Percentiles rank a stretch among this genome's conserved stretches.
Conservation (phyloP, 2,888 invertebrate species). For the Ophion costatus region DNA sequence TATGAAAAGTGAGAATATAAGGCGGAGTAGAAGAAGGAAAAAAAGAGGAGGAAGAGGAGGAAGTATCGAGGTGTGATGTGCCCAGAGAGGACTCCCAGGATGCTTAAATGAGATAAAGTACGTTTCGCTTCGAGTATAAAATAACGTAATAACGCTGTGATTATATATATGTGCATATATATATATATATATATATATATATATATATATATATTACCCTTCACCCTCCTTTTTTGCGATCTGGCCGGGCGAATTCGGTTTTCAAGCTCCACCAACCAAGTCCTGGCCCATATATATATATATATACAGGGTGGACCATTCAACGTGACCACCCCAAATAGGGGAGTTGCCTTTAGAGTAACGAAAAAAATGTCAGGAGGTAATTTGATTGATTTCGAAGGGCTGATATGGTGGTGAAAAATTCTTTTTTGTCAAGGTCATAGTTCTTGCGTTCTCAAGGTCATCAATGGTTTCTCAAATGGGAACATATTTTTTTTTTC, state of each 20-base stretch:
- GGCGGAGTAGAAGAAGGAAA: background rate
- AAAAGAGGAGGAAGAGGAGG: no score
- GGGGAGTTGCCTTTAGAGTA: no score
- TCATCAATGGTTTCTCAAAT: no score
- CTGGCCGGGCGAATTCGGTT: background rate
- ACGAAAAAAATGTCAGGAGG: no score
- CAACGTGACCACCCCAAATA: no score
- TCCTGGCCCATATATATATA: background rate
- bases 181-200: background rate
- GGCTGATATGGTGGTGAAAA: no score
- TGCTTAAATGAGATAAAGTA: constrained; percentile 34
- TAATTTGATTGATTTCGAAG: no score
- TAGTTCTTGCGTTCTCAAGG: no score
- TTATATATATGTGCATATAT: background rate
- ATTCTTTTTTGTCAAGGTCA: no score
- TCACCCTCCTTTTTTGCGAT: no score
- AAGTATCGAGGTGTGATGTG: constrained; percentile 53
- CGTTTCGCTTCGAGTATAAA: constrained; percentile 32
- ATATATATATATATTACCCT: constrained; percentile 1
- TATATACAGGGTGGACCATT: no score
- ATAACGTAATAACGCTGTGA: background rate
- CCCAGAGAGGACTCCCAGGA: constrained; percentile 19
- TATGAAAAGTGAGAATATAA: constrained; percentile 44
- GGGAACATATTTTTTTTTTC: no score
- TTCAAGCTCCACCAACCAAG: background rate